Evolutionary conservation across 2,113 vertebrate species (phyloP), one percentile per base, ranked within the genome.

Genomic region (Diadophis punctatus): DNA sequence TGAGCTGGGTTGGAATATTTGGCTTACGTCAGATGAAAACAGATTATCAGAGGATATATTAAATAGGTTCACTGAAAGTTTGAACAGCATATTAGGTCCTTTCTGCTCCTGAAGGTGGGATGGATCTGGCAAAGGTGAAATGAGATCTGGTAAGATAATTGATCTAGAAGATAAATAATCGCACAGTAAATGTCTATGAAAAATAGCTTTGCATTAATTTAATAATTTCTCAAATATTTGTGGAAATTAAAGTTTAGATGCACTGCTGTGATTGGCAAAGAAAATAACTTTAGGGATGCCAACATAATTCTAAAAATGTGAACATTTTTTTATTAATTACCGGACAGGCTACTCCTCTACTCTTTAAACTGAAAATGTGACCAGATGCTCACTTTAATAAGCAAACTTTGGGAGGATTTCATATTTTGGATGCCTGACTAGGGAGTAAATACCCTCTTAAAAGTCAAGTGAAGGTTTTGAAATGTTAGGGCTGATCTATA

Each of bases 331-430:
- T 90, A 93, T 22, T 88, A 56, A n/a, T 80, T 43, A 27, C 49
- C 9, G 86, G 30, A 43, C 58, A 48, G 9, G 43, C 68, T 93
- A 49, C 3, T 20, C 93, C 95, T 94, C 46, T 89, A 84, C 53
- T 56, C 60, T 85, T 55, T 74, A 91, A 34, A 3, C 90, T 89
- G 60, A 14, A 6, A 90, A 39, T 87, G 11, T 30, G 87, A 49
- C 25, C 90, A 94, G 49, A 48, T 92, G 7, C 90, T 25, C 23
- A 0, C 52, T 27, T 87, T 48, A 74, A 49, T 90, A 14, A 68
- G 6, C 39, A 90, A 90, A 8, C 0, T 91, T 34, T 74, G 46
- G 86, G 56, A 25, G 92, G 27, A 88, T 7, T 84, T 55, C 74
- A 68, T 93, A 91, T 94, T 58, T 56, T 30, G 87, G 84, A 63